Conservation (phyloP, 2,888 invertebrate species). For the Silvanus unidentatus region DNA sequence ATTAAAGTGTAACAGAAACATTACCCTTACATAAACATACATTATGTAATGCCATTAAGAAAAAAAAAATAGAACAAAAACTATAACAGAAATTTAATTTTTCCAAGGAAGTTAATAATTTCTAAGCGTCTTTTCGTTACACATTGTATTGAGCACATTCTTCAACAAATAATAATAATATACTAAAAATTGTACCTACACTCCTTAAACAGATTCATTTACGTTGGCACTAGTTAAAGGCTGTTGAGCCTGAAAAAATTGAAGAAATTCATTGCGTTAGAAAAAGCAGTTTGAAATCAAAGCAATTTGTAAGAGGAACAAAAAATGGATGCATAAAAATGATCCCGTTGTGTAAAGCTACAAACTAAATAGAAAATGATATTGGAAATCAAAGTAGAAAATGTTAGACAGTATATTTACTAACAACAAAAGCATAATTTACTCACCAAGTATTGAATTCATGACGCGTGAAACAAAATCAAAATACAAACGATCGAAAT, state of each 20-base stretch:
- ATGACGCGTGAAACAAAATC: slow-evolving; percentile 36
- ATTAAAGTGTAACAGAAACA: no score
- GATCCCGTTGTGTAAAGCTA: slow-evolving; percentile 1
- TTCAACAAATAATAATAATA: slow-evolving; percentile 13
- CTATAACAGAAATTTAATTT: slow-evolving; percentile 5
- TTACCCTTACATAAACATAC: no score
- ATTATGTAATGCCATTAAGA: no score
- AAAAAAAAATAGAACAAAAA: no score
- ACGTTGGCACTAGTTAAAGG: slow-evolving; percentile 74
- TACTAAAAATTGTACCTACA: slow-evolving; percentile 16
- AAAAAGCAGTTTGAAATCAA: background rate
- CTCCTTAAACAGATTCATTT: slow-evolving; percentile 69
- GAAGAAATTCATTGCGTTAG: slow-evolving; percentile 7
- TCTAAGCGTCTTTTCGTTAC: slow-evolving; percentile 8
- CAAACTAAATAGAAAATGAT: no score
- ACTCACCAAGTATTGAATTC: slow-evolving; percentile 35
- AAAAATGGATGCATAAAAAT: slow-evolving; percentile 1
- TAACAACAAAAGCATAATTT: slow-evolving; percentile 12
- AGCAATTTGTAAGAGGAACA: background rate
- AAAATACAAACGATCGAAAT: slow-evolving; percentile 25
- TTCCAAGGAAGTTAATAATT: background rate
- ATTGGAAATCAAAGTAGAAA: no score
- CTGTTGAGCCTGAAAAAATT: slow-evolving; percentile 64
- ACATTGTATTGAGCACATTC: slow-evolving; percentile 23
- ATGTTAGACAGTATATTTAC: background rate